phyloP scores from a whole-genome alignment of 2,888 invertebrate species.

The Idaea aversata region DNA sequence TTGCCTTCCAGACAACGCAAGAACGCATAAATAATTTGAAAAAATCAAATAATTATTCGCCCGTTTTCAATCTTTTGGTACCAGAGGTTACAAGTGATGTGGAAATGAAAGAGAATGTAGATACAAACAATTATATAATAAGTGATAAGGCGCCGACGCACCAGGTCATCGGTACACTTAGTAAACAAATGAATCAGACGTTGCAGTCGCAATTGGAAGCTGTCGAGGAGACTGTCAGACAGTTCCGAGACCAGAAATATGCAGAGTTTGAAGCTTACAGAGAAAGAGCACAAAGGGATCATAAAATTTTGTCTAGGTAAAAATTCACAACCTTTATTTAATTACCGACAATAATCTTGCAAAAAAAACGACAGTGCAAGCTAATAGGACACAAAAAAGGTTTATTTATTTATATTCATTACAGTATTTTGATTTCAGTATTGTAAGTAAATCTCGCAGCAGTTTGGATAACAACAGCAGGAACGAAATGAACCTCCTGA shows the following conservation, averaged over 20 bases:
- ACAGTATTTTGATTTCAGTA: slow-evolving; percentile 48
- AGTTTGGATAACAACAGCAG: slow-evolving; percentile 49
- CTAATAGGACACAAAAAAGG: background rate
- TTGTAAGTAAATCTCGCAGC: slow-evolving; percentile 62
- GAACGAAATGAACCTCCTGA: slow-evolving; percentile 52
- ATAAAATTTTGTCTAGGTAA: slow-evolving; percentile 83
- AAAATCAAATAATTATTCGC: slow-evolving; percentile 84
- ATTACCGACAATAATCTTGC: background rate
- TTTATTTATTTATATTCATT: background rate
- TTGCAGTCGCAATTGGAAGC: slow-evolving; percentile 85
- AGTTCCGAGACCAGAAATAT: slow-evolving; percentile 88
- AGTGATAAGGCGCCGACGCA: slow-evolving; percentile 68
- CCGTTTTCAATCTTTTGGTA: slow-evolving; percentile 85
- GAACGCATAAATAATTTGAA: slow-evolving; percentile 82
- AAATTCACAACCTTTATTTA: slow-evolving; percentile 10
- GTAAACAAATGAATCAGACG: slow-evolving; percentile 84
- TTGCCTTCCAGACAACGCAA: slow-evolving; percentile 73
- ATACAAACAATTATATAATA: slow-evolving; percentile 61
- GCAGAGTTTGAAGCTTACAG: slow-evolving; percentile 86
- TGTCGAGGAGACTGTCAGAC: slow-evolving; percentile 87
- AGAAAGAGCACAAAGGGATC: slow-evolving; percentile 86
- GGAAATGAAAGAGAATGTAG: slow-evolving; percentile 73
- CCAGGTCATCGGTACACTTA: slow-evolving; percentile 80
- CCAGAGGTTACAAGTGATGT: slow-evolving; percentile 76
- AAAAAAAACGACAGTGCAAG: background rate